Base-by-base conservation (phyloP, 1,140 invertebrate species). In the Pogonomyrmex barbatus region DNA sequence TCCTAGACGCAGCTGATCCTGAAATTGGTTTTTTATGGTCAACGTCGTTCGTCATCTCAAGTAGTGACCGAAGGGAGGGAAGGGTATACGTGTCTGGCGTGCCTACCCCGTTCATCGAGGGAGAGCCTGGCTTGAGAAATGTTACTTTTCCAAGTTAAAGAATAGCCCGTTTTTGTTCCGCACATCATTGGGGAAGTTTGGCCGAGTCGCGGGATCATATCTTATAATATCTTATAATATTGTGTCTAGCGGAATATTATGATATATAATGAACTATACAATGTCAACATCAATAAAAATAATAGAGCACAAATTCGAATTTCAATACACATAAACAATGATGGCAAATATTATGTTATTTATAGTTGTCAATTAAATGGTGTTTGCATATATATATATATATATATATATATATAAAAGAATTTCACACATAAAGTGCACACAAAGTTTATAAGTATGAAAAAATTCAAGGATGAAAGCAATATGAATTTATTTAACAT, bases 21-120 rank as follows among this genome's bases (percentile, higher is more conserved):
- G 68, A 90, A 90, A 90, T 90, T 90, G 88, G 86, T 86, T 90
- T 90, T 90, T 90, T 90, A 83, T 75, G 77, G 36, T 24, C 47
- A 12, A 58, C 12, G 81, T 47, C 86, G 88, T 89, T 82, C 81
- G 65, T 90, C 88, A 85, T 88, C 86, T 47, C 54, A 56, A 83
- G 84, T 17, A 87, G 60, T 68, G 73, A 79, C 71, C 47, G 45
- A 45, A 60, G 56, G 42, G 45, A 77, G 67, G 17, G n/a, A 58
- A 58, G 54, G 87, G 3, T 81, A 4, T 81, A 81, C 75, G 39
- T 45, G 65, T 52, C 79, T 58, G 12, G 42, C 17, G 79, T 42
- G 68, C 79, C 67, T 71, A 47, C 42, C 30, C 33, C 24, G 63
- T 45, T 56, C 39, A 50, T 70, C 30, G 47, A 47, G 17, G 30